These are phyloP conservation scores for Neoniphon sammara DNA, from an alignment of 2,797 vertebrate genomes.

Conservation along the genomic window DNA sequence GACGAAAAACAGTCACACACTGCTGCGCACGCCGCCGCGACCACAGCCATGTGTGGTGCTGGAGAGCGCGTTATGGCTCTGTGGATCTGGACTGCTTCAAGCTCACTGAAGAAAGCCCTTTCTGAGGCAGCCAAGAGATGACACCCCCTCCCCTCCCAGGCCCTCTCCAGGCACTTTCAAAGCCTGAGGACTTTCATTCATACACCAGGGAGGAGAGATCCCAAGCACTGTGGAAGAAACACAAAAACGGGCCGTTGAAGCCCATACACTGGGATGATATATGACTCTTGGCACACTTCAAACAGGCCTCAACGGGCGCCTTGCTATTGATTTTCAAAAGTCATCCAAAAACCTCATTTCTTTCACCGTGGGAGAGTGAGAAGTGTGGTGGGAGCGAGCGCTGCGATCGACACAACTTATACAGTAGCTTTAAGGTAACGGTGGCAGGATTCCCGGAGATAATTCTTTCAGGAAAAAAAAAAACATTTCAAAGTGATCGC, in stretches of 20 bases:
- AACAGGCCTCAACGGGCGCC: background rate
- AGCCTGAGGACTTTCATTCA: conserved; percentile 55
- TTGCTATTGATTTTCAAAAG: background rate
- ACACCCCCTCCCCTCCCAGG: conserved; percentile 10
- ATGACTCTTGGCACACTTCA: conserved; percentile 13
- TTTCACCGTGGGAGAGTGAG: background rate
- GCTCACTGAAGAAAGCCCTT: conserved; percentile 45
- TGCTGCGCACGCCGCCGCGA: background rate
- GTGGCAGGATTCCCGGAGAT: background rate
- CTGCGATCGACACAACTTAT: conserved; percentile 20
- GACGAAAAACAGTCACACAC: conserved; percentile 19
- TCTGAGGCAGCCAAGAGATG: conserved; percentile 51
- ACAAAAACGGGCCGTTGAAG: conserved; percentile 19
- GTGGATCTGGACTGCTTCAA: conserved; percentile 68
- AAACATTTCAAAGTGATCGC: background rate
- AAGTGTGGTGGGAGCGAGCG: background rate
- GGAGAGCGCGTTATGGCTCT: conserved; percentile 35
- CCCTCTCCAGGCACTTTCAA: conserved; percentile 39
- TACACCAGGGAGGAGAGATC: conserved; percentile 12
- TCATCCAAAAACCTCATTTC: background rate
- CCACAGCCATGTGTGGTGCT: conserved; percentile 33
- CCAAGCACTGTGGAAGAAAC: conserved; percentile 19
- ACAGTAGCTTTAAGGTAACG: background rate
- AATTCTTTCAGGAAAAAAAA: background rate
- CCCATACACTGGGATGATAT: conserved; percentile 12